Evolutionary conservation across 2,797 vertebrate genomes (phyloP), one percentile per base, ranked within the genome.

Genomic region (Silurus lanzhouensis): DNA sequence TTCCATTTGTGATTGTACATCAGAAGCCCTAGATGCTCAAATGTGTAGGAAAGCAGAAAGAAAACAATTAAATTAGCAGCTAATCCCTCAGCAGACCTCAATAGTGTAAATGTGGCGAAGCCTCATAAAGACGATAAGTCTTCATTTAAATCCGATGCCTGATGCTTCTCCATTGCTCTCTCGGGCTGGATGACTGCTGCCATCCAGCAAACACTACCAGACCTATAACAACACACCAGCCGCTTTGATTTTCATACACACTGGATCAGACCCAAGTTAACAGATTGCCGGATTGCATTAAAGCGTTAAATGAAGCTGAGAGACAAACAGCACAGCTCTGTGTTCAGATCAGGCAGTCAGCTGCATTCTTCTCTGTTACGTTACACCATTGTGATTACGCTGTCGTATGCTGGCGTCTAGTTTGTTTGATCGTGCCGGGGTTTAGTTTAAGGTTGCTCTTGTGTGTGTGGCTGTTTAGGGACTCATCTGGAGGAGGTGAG

Each of bases 401-500:
- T 27, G 8, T 81, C 87, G 87, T 88, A 68, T 86, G 77, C 74
- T 77, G 68, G 75, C 70, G 20, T 87, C 48, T 66, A 38, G 60
- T 46, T 67, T 74, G 74, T 80, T 58, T 82, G 66, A 20, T 52
- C 80, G 81, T 82, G 64, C 67, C 46, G 13, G 55, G 78, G 76
- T 63, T 81, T 55, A 85, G 75, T 61, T 57, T 46, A 84, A 82
- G 61, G 27, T 68, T 84, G 44, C 55, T 79, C 80, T 44, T 66
- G n/a, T 58, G n/a, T 82, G 20, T 71, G n/a, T 84, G 19, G 75
- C 63, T 87, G 91, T 93, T 79, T 88, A 98, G 98, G 95, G 90
- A 93, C 94, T 89, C 96, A 97, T 84, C 89, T 98, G 91, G 96
- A 97, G 90, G 96, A 98, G 87, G 93, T 92, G 81, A 60, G 93